Evolutionary conservation across 2,113 vertebrate genomes (phyloP).

Genomic region (Podarcis cretensis): DNA sequence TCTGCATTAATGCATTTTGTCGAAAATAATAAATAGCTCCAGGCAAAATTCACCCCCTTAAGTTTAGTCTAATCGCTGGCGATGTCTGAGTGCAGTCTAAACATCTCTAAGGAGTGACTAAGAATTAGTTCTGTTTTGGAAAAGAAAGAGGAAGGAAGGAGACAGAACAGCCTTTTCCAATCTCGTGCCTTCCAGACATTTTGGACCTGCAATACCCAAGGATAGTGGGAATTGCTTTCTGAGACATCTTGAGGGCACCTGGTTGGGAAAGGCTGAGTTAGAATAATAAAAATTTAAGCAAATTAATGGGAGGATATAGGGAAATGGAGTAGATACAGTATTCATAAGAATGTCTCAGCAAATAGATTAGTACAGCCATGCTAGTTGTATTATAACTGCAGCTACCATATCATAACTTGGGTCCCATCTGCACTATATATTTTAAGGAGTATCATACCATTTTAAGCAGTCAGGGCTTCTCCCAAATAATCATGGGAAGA

Average conservation of each 20-base stretch:
- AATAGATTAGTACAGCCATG: background rate
- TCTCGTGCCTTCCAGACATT: background rate
- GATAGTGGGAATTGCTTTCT: no score
- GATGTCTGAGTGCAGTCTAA: background rate
- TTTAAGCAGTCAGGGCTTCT: no score
- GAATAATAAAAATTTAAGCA: background rate
- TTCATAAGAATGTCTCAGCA: background rate
- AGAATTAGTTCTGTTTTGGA: background rate
- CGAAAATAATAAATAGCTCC: constrained; percentile 12
- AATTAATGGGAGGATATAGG: background rate
- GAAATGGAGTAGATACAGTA: background rate
- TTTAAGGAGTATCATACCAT: no score
- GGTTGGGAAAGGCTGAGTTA: background rate
- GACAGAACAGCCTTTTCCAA: background rate
- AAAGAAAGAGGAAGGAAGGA: background rate
- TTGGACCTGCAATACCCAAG: background rate
- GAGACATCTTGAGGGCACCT: no score
- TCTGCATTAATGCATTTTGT: constrained; percentile 5
- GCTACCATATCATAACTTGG: background rate
- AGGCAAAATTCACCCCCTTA: background rate
- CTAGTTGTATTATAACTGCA: background rate
- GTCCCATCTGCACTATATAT: no score
- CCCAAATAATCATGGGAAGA: no score
- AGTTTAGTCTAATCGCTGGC: rapidly evolving
- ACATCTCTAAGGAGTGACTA: background rate